Evolutionary conservation across 2,797 vertebrate genomes (phyloP), one percentile per base, ranked within the genome.

Genomic region (Myotis vivesi): DNA sequence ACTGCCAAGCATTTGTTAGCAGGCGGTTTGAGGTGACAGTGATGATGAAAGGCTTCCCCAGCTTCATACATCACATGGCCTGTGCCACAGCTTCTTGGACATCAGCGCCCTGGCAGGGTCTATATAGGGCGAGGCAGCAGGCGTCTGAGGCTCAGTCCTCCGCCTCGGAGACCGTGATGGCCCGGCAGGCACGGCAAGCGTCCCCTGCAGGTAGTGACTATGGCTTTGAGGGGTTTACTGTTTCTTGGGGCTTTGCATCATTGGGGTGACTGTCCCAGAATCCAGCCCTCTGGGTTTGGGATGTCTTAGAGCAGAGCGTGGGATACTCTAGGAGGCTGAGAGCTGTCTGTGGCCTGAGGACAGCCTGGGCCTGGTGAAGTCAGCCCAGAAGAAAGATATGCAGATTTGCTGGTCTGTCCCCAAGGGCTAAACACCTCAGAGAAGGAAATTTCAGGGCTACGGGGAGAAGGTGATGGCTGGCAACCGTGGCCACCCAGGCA

Each of bases 81-180:
- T 51, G 7, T 41, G 46, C 28, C 23, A 46, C n/a, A 57, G 55
- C 20, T 25, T 87, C 25, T 22, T 0, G 15, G 64, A 66, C 36
- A 6, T 53, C 33, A 64, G 55, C 55, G 8, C 36, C 36, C 41
- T 75, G 66, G 46, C 84, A 41, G 77, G 55, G 28, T 51, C 19
- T 33, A 49, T 87, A 44, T 0, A 0, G 7, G 20, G 33, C 57
- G 66, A 33, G 28, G 59, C 59, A 19, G 57, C 9, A 15, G 16
- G 51, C 9, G 6, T 22, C 64, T 6, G 49, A 46, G 62, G 38
- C 69, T 75, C 16, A 12, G 59, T 5, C 46, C 53, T 20, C 64
- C 5, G 23, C 38, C 57, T 80, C 57, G 55, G n/a, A 62, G 71
- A 20, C 17, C 5, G 10, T 2, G 15, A 12, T 0, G 0, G 36